Evolutionary conservation across 2,797 vertebrate genomes (phyloP).

Genomic region (Eupleurogrammus muticus): DNA sequence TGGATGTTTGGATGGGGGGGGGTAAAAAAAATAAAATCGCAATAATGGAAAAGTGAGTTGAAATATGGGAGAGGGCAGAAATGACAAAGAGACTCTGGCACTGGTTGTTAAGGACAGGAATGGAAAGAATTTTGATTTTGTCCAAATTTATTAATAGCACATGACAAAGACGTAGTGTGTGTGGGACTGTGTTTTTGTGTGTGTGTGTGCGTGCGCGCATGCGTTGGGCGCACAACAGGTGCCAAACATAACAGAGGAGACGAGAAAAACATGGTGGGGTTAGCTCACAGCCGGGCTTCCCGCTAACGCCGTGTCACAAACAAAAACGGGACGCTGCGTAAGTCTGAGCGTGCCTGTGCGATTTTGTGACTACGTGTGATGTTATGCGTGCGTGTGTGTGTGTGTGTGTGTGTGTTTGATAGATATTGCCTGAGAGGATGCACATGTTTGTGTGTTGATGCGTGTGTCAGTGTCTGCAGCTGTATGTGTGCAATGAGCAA

Average conservation of each 20-base stretch:
- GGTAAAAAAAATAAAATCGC: not conserved
- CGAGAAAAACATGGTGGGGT: conserved; percentile 74
- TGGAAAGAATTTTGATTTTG: conserved; percentile 65
- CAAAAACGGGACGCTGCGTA: conserved; percentile 64
- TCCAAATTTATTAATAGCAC: conserved; percentile 71
- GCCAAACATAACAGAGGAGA: conserved; percentile 80
- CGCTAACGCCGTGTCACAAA: conserved; percentile 77
- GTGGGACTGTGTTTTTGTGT: conserved; percentile 12
- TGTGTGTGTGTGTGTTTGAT: conserved; percentile 43
- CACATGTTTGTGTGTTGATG: conserved; percentile 15
- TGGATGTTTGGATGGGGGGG: not conserved
- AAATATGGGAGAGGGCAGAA: conserved; percentile 12
- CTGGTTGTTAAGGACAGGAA: conserved; percentile 42
- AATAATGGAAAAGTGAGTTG: conserved; percentile 2
- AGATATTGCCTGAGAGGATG: conserved; percentile 52
- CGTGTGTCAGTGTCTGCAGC: conserved; percentile 50
- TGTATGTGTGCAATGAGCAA: conserved; percentile 62
- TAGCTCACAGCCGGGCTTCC: conserved; percentile 77
- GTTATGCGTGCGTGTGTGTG: conserved; percentile 42
- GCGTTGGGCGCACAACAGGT: conserved; percentile 67
- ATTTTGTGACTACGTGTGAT: conserved; percentile 59
- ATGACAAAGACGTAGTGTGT: conserved; percentile 42
- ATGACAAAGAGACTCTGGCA: conserved; percentile 23
- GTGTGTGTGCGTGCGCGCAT: not conserved
- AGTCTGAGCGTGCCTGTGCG: conserved; percentile 49